Base-by-base conservation (phyloP, 2,113 vertebrate genomes). In the Sorex fumeus region DNA sequence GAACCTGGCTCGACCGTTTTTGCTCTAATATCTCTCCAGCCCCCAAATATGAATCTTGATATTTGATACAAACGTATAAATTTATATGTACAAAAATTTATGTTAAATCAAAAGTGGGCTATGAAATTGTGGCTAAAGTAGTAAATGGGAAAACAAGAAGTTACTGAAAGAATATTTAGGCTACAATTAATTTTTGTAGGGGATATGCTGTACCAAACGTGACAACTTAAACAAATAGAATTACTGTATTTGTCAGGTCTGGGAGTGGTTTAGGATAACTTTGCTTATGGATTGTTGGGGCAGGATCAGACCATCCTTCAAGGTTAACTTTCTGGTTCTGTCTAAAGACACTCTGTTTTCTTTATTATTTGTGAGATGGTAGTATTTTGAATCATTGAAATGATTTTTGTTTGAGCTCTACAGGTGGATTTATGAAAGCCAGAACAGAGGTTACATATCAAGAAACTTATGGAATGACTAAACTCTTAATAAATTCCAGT, bases 401-500 rank as follows among this genome's bases (percentile, higher is more conserved):
- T 25, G 9, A 79, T 34, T 78, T 91, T 79, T 81, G 57, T 88
- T 95, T 70, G 12, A 89, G 60, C 43, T 36, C n/a, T 83, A 47
- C 92, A 96, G 92, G 92, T 96, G 84, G 81, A 93, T 95, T 72
- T 91, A 30, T 89, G 45, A 18, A 86, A 95, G 75, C 53, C 84
- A 95, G 91, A 88, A 89, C 69, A 90, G 92, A 95, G 96, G 76
- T 30, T 21, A 45, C 85, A n/a, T 62, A 62, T 32, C 76, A 91
- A 92, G 80, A 95, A 93, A 84, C 72, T 50, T n/a, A 70, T 16
- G 40, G 83, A 90, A 66, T 94, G 93, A 87, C 79, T 82, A 91
- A 93, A 84, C 66, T 71, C 47, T 93, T 96, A 95, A 93, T 95
- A 95, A 95, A 95, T 95, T 95, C 89, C 89, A 90, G 84, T 60